Conservation (phyloP, 2,113 vertebrate genomes). For the Blennius ocellaris region DNA sequence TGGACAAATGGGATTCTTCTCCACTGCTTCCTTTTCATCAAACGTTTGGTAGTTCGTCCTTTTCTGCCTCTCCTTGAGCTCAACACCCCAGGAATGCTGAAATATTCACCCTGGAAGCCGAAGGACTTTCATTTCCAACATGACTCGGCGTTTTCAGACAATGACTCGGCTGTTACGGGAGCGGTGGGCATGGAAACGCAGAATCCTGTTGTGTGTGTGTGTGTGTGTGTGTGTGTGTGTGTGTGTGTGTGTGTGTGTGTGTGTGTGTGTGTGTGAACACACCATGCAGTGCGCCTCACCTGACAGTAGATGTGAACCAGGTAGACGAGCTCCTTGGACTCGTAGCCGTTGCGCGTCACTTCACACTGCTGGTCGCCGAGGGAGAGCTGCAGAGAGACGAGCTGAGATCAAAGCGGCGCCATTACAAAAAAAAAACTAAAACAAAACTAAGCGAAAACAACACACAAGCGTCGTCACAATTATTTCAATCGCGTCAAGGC, state of each 20-base stretch:
- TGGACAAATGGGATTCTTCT: no score
- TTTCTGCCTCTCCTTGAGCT: no score
- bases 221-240: neutral
- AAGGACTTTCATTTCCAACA: slow-evolving; percentile 38
- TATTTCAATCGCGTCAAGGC: no score
- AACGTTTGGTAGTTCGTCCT: no score
- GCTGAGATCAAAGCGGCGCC: neutral
- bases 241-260: neutral
- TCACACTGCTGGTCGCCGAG: slow-evolving; percentile 97
- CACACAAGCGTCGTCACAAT: no score
- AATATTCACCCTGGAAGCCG: neutral
- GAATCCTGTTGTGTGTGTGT: neutral
- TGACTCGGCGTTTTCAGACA: slow-evolving; percentile 47
- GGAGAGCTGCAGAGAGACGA: slow-evolving; percentile 84
- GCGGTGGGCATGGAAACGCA: neutral
- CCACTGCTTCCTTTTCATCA: no score
- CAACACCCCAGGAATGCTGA: no score
- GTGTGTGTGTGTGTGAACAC: no score
- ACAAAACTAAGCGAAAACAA: no score
- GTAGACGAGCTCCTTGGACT: slow-evolving; percentile 96
- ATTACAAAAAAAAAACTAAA: no score
- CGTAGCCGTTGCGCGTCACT: slow-evolving; percentile 92
- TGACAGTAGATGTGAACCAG: slow-evolving; percentile 97
- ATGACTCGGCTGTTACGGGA: slow-evolving; percentile 37
- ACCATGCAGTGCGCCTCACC: slow-evolving; percentile 83